Percentiles rank a stretch among this genome's conserved stretches.
These are phyloP conservation scores for Lottia scabra DNA, from an alignment of 2,888 invertebrate genomes.

Conservation along the genomic window DNA sequence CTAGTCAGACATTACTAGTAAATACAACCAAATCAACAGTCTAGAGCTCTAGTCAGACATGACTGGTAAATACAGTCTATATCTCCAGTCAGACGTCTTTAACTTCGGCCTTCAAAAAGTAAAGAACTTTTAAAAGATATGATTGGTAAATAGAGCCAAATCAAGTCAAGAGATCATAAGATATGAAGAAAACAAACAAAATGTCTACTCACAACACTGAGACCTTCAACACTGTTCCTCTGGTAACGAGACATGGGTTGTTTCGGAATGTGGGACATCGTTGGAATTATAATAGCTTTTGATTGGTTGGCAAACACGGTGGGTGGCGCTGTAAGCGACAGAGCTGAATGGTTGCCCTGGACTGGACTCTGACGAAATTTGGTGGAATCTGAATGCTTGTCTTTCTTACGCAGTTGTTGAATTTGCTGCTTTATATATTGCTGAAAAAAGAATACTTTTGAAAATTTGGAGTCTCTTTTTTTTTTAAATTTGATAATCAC, in stretches of 20 bases:
- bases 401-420: conserved; percentile 51
- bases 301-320: conserved; percentile 49
- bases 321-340: conserved; percentile 58
- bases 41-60: too few relatives aligned
- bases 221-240: conserved; percentile 86
- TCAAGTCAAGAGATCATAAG: too few relatives aligned
- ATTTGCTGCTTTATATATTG: conserved; percentile 58
- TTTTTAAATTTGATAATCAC: too few relatives aligned
- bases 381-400: conserved; percentile 41
- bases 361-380: conserved; percentile 71
- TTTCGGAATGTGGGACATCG: conserved; percentile 71
- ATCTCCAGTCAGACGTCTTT: too few relatives aligned
- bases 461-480: neutral
- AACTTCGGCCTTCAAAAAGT: too few relatives aligned
- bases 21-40: too few relatives aligned
- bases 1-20: too few relatives aligned
- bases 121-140: too few relatives aligned
- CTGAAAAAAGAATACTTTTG: conserved; percentile 14
- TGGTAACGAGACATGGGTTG: conserved; percentile 75
- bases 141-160: too few relatives aligned
- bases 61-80: too few relatives aligned
- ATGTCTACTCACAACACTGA: conserved; percentile 77
- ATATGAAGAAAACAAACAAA: too few relatives aligned
- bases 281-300: conserved; percentile 73
- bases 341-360: conserved; percentile 72